Evolutionary conservation across 2,888 invertebrate genomes (phyloP).

Genomic region (Salticus scenicus): DNA sequence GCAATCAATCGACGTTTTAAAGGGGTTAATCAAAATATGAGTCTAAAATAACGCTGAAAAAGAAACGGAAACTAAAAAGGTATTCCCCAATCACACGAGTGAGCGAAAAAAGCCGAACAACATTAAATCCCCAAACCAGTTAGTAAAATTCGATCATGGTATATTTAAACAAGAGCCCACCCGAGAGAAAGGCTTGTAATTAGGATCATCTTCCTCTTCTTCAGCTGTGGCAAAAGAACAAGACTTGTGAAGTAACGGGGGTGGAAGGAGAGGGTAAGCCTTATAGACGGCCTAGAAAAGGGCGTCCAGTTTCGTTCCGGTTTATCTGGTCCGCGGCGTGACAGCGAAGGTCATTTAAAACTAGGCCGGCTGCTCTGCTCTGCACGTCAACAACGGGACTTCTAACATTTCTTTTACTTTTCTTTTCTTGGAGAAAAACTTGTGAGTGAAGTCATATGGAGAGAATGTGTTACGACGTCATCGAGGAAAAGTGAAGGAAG

Average conservation of each 20-base stretch:
- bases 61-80: too few species aligned
- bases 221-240: too few species aligned
- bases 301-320: slow-evolving; percentile 66
- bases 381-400: slow-evolving; percentile 40
- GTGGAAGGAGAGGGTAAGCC: neutral
- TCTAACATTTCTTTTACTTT: neutral
- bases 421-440: neutral
- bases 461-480: neutral
- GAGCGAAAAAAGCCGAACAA: too few species aligned
- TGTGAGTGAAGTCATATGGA: neutral
- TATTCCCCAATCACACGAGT: too few species aligned
- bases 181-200: neutral
- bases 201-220: slow-evolving; percentile 4
- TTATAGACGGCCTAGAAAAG: slow-evolving; percentile 62
- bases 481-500: neutral
- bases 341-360: slow-evolving; percentile 35
- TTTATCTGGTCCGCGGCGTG: slow-evolving; percentile 55
- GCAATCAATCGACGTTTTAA: too few species aligned
- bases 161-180: neutral
- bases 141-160: neutral
- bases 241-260: neutral
- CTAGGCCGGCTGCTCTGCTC: slow-evolving; percentile 62
- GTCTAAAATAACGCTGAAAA: too few species aligned
- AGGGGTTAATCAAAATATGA: too few species aligned
- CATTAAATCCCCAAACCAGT: too few species aligned